Evolutionary conservation across 2,797 vertebrate species (phyloP), one percentile per base, ranked within the genome.

Genomic region (Tadarida brasiliensis): DNA sequence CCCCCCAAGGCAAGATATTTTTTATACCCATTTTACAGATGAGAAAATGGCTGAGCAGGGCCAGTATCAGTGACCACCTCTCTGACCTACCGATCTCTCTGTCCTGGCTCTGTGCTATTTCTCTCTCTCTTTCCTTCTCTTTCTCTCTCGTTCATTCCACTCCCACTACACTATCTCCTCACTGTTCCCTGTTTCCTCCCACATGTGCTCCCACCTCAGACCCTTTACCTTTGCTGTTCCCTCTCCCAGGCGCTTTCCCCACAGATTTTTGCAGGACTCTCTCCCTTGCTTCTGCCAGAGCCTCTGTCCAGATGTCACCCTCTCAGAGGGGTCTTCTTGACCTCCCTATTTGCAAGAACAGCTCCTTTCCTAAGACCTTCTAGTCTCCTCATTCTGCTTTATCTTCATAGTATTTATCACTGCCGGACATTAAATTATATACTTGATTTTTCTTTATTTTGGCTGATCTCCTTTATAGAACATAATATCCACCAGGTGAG

Each of bases 151-250:
- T 30, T 59, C 49, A 11, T 10, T 19, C 14, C 9, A 11, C 28
- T 26, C 35, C 61, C 20, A 24, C 8, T 11, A 3, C 9, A 1
- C 39, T 1, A 4, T 17, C 73, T 84, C 20, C 44, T 59, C 7
- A 1, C 12, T 14, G 0, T 11, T 71, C 54, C 33, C 28, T 20
- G 28, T 54, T 11, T 3, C 1, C 0, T 2, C 5, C 47, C 2
- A 0, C 5, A 2, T 7, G 0, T 0, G 8, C 9, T 19, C 61
- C 57, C 11, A 15, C 90, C 39, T 24, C 20, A 28, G 35, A 3
- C 4, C 22, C 77, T 54, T 74, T 39, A 54, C 2, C 0, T 35
- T 10, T 7, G 26, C 77, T 10, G 4, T 33, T 39, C 5, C 3
- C 12, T 7, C n/a, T 63, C 0, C 11, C 15, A 20, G 59, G 11